These are phyloP conservation scores for Carabus problematicus DNA, from an alignment of 2,888 invertebrate genomes.

Conservation along the genomic window DNA sequence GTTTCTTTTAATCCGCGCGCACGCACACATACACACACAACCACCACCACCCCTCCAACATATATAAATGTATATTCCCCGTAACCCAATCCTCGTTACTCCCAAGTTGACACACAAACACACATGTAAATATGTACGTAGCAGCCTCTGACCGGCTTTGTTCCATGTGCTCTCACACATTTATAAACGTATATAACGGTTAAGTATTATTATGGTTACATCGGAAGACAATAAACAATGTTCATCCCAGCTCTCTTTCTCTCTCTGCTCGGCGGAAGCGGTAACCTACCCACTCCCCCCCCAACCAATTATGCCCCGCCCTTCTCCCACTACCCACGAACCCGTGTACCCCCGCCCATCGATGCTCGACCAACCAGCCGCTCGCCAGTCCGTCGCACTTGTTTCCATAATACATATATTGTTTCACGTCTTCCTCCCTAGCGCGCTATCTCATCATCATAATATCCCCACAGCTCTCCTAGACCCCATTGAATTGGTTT, in stretches of 20 bases:
- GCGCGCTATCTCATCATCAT: background rate
- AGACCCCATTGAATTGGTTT: background rate
- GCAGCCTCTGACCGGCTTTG: slow-evolving; percentile 38
- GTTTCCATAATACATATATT: slow-evolving; percentile 32
- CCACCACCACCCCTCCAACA: slow-evolving; percentile 8
- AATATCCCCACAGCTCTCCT: too few species aligned
- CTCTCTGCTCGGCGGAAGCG: too few species aligned
- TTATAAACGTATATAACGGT: slow-evolving; percentile 40
- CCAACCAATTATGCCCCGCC: too few species aligned
- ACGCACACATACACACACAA: slow-evolving; percentile 5
- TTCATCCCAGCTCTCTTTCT: slow-evolving; percentile 9
- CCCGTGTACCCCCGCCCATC: background rate
- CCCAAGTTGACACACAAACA: slow-evolving; percentile 21
- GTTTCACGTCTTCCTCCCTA: slow-evolving; percentile 37
- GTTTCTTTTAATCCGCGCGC: background rate
- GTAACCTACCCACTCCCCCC: too few species aligned
- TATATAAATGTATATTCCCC: background rate
- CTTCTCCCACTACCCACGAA: too few species aligned
- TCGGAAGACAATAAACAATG: slow-evolving; percentile 42
- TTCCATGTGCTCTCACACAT: slow-evolving; percentile 42
- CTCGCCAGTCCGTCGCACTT: slow-evolving; percentile 20
- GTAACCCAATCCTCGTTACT: slow-evolving; percentile 13
- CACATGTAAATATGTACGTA: slow-evolving; percentile 42
- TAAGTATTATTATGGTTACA: slow-evolving; percentile 43
- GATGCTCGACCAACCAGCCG: slow-evolving; percentile 3